Conservation (phyloP, 92 coral and sea anemone species). For the Parazoanthus atlanticus region DNA sequence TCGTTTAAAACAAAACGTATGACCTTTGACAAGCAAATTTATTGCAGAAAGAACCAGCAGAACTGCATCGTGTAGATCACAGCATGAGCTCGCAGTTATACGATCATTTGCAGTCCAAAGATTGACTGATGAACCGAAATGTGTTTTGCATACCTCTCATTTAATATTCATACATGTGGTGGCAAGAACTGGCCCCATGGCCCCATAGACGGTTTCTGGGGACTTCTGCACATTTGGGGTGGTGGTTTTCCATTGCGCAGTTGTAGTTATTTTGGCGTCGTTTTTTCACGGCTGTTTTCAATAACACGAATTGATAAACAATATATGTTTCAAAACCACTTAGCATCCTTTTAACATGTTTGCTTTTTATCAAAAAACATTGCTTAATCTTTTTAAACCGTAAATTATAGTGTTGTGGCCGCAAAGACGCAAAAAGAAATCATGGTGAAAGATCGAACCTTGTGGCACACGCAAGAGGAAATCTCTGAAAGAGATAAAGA, state of each 20-base stretch:
- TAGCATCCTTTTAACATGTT: not conserved
- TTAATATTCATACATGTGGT: not conserved
- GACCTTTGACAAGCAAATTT: not conserved
- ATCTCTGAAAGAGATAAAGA: slow-evolving; percentile 12
- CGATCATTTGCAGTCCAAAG: not conserved
- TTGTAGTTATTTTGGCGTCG: not conserved
- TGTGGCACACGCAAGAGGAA: slow-evolving; percentile 25
- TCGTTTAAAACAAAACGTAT: not conserved
- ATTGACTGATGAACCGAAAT: not conserved
- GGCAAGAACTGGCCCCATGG: not conserved
- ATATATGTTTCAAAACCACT: not conserved
- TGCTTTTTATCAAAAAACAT: slow-evolving; percentile 19
- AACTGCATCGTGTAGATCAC: not conserved
- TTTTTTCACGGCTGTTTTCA: not conserved
- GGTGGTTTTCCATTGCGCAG: not conserved
- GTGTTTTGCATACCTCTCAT: not conserved
- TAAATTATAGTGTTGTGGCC: slow-evolving; percentile 3
- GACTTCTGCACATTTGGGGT: not conserved
- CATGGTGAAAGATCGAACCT: slow-evolving; percentile 37
- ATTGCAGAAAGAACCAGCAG: not conserved
- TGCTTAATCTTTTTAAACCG: slow-evolving; percentile 32
- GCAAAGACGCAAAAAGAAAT: slow-evolving; percentile 24
- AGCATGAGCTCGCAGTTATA: slow-evolving; percentile 3
- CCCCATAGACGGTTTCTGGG: not conserved
- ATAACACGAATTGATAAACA: slow-evolving; percentile 9